A percentile compares a stretch with the other conserved stretches of the same genome.
Conservation (phyloP, 2,797 vertebrate species). For the Gambelia wislizenii region DNA sequence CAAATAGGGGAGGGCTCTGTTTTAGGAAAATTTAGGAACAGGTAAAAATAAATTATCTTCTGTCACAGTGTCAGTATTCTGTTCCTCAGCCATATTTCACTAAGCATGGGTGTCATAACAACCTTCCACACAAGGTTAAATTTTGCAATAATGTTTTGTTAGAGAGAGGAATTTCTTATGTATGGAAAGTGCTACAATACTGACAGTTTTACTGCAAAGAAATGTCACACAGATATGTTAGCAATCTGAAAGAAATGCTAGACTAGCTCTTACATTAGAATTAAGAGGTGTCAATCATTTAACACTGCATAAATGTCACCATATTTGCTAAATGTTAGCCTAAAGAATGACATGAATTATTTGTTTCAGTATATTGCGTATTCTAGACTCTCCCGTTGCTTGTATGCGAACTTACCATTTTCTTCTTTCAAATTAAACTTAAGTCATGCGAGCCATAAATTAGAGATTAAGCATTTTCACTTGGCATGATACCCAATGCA, state of each 20-base stretch:
- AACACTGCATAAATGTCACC: conserved; percentile 40
- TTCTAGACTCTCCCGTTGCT: neutral
- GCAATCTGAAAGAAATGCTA: conserved; percentile 38
- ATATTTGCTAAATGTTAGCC: conserved; percentile 34
- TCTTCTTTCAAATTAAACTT: conserved; percentile 31
- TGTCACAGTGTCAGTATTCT: conserved; percentile 39
- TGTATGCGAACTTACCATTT: conserved; percentile 12
- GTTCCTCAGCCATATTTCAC: conserved; percentile 70
- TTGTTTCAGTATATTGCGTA: conserved; percentile 30
- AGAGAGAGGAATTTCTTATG: conserved; percentile 53
- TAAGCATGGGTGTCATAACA: conserved; percentile 61
- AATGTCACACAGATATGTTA: conserved; percentile 34
- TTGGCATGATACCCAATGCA: conserved; percentile 1
- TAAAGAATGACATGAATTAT: conserved; percentile 46
- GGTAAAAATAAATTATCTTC: conserved; percentile 66
- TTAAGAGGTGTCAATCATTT: conserved; percentile 36
- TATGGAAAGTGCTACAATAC: conserved; percentile 44
- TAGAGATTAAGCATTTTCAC: conserved; percentile 11
- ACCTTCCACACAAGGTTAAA: conserved; percentile 73
- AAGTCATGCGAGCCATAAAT: conserved; percentile 36
- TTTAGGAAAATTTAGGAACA: conserved; percentile 60
- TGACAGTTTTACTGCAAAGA: conserved; percentile 43
- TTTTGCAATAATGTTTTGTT: conserved; percentile 61
- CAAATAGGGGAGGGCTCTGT: conserved; percentile 38
- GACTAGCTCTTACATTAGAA: conserved; percentile 49